Conservation (phyloP, 2,113 vertebrate genomes). For the Hemicordylus capensis region DNA sequence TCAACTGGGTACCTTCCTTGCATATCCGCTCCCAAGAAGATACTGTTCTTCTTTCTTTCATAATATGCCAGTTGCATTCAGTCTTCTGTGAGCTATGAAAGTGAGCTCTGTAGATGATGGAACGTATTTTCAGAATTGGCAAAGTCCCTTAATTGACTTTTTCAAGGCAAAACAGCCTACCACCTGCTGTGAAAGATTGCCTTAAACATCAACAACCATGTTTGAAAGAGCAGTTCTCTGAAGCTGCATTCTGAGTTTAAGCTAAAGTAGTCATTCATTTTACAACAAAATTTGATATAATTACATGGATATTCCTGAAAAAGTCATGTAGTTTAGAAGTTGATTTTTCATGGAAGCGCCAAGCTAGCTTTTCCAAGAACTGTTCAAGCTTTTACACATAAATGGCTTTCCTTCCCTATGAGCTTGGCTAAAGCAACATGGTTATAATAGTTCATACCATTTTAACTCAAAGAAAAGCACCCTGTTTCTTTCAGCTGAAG, state of each 20-base stretch:
- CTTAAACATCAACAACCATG: conserved; percentile 48
- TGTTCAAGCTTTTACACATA: conserved; percentile 25
- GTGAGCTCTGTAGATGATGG: conserved; percentile 55
- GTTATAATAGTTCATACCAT: neutral
- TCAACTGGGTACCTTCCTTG: conserved; percentile 30
- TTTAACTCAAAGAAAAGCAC: conserved; percentile 2
- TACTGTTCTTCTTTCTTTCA: conserved; percentile 37
- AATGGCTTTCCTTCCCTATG: conserved; percentile 30
- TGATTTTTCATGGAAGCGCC: conserved; percentile 26
- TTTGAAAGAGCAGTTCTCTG: conserved; percentile 48
- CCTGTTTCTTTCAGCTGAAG: neutral
- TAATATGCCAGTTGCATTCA: conserved; percentile 50
- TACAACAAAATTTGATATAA: conserved; percentile 27
- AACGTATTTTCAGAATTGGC: conserved; percentile 56
- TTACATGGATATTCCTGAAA: conserved; percentile 30
- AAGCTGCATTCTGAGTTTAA: conserved; percentile 21
- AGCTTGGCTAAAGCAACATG: conserved; percentile 30
- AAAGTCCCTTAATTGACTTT: conserved; percentile 44
- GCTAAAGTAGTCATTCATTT: neutral
- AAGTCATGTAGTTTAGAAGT: conserved; percentile 31
- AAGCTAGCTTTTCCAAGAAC: conserved; percentile 12
- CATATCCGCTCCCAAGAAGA: conserved; percentile 18
- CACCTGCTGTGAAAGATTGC: conserved; percentile 40
- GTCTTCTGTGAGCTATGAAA: conserved; percentile 53
- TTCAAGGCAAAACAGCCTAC: conserved; percentile 58